phyloP scores from a whole-genome alignment of 2,113 vertebrate genomes.

The Toxotes jaculatrix region DNA sequence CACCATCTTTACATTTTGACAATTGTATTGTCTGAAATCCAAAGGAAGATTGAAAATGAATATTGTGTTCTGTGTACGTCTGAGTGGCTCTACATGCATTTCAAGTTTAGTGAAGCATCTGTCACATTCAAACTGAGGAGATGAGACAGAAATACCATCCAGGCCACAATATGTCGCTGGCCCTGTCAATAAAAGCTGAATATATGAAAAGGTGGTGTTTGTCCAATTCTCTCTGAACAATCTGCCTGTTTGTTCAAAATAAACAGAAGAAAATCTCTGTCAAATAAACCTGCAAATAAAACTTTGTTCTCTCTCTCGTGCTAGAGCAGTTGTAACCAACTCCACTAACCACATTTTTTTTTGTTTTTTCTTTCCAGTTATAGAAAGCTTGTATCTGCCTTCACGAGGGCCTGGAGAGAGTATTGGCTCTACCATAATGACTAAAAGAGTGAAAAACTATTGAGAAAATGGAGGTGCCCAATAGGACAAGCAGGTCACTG shows the following conservation, averaged over 20 bases:
- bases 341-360: not conserved
- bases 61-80: constrained; percentile 49
- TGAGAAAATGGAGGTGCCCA: constrained; percentile 11
- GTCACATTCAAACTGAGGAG: constrained; percentile 38
- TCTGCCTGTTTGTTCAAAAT: not conserved
- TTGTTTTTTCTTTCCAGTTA: constrained; percentile 4
- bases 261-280: not conserved
- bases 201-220: not conserved
- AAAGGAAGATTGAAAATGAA: constrained; percentile 72
- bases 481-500: constrained; percentile 43
- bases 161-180: not conserved
- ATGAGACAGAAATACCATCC: constrained; percentile 20
- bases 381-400: constrained; percentile 16
- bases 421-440: constrained; percentile 34
- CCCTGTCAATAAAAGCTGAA: not conserved
- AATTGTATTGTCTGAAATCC: constrained; percentile 58
- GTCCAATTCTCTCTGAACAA: not conserved
- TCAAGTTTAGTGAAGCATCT: constrained; percentile 39
- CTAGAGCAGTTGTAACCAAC: not conserved
- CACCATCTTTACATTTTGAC: constrained; percentile 61
- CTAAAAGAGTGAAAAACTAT: constrained; percentile 37
- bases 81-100: constrained; percentile 36
- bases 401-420: constrained; percentile 23
- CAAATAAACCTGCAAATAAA: constrained; percentile 4
- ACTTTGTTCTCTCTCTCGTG: not conserved